Percentiles rank a stretch among this genome's conserved stretches.
Conservation (phyloP, 2,113 vertebrate species). For the Sander vitreus region DNA sequence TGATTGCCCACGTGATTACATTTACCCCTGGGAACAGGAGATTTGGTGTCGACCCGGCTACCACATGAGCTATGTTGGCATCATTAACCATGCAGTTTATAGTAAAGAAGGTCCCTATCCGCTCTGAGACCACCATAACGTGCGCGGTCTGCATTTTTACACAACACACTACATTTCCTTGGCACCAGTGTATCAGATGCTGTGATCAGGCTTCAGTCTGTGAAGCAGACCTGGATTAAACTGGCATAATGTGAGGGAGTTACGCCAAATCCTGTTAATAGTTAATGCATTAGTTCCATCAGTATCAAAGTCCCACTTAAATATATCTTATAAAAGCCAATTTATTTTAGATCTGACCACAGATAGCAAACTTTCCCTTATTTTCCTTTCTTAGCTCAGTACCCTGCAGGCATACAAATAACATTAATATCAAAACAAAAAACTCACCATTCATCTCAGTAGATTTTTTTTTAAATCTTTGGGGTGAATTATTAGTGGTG, state of each 20-base stretch:
- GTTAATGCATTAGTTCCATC: constrained; percentile 22
- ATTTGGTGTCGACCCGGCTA: constrained; percentile 33
- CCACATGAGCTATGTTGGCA: constrained; percentile 49
- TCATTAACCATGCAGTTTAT: constrained; percentile 63
- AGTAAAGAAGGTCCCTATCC: constrained; percentile 39
- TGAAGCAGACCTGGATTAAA: constrained; percentile 28
- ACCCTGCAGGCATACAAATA: constrained; percentile 29
- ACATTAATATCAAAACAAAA: neutral
- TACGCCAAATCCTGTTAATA: constrained; percentile 23
- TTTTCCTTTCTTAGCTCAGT: constrained; percentile 41
- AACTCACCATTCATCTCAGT: constrained; percentile 11
- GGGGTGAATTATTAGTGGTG: neutral
- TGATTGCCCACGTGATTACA: constrained; percentile 38
- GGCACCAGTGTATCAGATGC: constrained; percentile 56
- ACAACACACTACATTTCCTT: constrained; percentile 61
- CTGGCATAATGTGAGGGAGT: constrained; percentile 20
- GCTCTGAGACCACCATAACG: constrained; percentile 30
- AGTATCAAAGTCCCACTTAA: constrained; percentile 26
- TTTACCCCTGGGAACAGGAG: constrained; percentile 48
- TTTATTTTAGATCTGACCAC: constrained; percentile 29
- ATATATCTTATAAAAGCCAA: neutral
- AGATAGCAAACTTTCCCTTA: constrained; percentile 51
- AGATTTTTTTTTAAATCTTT: neutral
- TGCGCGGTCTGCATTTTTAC: constrained; percentile 42
- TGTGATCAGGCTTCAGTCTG: constrained; percentile 53